These are phyloP conservation scores for Oryzias dopingdopingensis DNA, from an alignment of 2,797 vertebrate genomes.

Conservation along the genomic window DNA sequence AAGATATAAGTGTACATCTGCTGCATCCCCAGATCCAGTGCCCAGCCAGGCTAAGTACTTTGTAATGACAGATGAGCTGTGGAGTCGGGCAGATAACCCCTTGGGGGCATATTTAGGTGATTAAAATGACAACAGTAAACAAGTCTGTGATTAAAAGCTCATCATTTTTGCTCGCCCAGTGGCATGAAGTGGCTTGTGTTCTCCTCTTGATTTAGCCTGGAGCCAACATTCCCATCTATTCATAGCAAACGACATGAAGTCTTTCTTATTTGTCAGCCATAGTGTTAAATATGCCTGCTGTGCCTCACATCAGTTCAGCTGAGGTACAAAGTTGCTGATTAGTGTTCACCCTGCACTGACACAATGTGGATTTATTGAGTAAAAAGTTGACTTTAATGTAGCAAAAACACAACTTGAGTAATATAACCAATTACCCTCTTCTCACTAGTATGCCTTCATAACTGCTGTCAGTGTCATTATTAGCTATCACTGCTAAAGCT, in stretches of 20 bases:
- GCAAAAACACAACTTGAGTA: background rate
- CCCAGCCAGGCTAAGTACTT: conserved; percentile 37
- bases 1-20: conserved; percentile 12
- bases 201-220: conserved; percentile 32
- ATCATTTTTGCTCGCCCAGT: conserved; percentile 53
- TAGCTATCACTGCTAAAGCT: conserved; percentile 17
- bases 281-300: conserved; percentile 23
- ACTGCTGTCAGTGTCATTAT: conserved; percentile 27
- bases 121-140: conserved; percentile 70
- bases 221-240: conserved; percentile 38
- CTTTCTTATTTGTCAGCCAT: conserved; percentile 20
- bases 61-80: conserved; percentile 47
- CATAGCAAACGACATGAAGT: conserved; percentile 31
- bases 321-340: conserved; percentile 6
- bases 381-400: conserved; percentile 1
- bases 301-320: conserved; percentile 11
- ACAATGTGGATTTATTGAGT: background rate
- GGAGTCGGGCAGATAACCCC: conserved; percentile 25
- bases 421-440: conserved; percentile 13
- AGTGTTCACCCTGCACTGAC: background rate
- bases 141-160: conserved; percentile 72
- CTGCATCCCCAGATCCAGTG: conserved; percentile 15
- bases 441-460: conserved; percentile 11
- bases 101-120: conserved; percentile 59
- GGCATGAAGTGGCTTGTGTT: conserved; percentile 53